These are phyloP conservation scores for Tachina lurida DNA, from an alignment of 2,888 invertebrate species.

Conservation along the genomic window DNA sequence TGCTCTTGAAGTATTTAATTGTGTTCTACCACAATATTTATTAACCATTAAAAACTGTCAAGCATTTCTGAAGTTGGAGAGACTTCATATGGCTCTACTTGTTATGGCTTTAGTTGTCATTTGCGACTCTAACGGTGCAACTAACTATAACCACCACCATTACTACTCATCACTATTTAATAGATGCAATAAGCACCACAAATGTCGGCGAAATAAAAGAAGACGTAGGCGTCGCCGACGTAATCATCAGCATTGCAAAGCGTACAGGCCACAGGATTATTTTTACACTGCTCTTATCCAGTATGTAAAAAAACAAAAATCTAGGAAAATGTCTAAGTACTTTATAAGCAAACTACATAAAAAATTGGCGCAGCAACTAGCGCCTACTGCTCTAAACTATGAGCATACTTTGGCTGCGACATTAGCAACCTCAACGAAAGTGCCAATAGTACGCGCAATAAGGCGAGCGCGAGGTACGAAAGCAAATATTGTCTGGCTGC, in stretches of 20 bases:
- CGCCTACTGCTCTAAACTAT: neutral
- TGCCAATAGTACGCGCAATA: constrained; percentile 12
- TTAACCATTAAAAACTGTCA: constrained; percentile 26
- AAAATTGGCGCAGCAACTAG: constrained; percentile 3
- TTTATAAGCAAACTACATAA: constrained; percentile 13
- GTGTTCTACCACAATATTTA: constrained; percentile 34
- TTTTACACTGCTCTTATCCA: constrained; percentile 35
- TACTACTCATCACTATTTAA: constrained; percentile 35
- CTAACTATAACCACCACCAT: constrained; percentile 23
- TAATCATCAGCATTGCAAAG: constrained; percentile 42
- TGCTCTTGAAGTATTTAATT: neutral
- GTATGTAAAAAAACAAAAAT: constrained; percentile 35
- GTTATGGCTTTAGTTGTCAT: constrained; percentile 47
- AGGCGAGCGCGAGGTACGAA: constrained; percentile 64
- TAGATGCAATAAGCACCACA: constrained; percentile 26
- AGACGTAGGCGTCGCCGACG: constrained; percentile 18
- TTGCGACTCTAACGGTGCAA: constrained; percentile 43
- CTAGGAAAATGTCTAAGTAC: constrained; percentile 22
- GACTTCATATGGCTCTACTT: constrained; percentile 26
- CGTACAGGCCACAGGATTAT: constrained; percentile 51
- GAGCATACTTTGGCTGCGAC: constrained; percentile 22
- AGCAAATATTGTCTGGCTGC: constrained; percentile 79
- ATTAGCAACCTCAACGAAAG: constrained; percentile 6
- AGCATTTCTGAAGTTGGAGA: constrained; percentile 30
- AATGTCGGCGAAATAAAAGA: constrained; percentile 20